phyloP scores from a whole-genome alignment of 2,113 vertebrate genomes.

The Corynorhinus townsendii region DNA sequence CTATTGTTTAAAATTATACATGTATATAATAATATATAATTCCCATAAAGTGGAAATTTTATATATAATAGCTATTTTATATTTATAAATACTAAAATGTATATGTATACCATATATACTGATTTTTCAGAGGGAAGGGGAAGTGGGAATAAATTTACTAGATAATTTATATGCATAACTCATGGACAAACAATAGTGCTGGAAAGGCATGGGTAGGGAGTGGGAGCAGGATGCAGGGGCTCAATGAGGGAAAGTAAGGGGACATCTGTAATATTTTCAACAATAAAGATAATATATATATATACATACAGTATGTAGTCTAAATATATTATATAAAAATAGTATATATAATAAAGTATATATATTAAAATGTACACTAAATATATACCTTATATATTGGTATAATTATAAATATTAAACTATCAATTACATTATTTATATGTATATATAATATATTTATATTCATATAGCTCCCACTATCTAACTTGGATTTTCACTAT shows the following conservation, averaged over 20 bases:
- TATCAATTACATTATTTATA: background rate
- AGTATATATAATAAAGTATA: background rate
- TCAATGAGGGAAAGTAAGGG: too few species aligned
- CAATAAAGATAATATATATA: too few species aligned
- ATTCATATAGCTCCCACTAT: background rate
- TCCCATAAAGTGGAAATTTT: background rate
- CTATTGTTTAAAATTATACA: background rate
- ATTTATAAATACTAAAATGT: background rate
- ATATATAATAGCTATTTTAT: background rate
- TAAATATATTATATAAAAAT: background rate
- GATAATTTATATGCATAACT: too few species aligned
- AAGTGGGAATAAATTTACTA: too few species aligned
- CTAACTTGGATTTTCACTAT: background rate
- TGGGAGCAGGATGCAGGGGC: too few species aligned
- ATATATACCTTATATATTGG: background rate
- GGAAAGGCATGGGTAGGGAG: too few species aligned
- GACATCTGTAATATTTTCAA: too few species aligned
- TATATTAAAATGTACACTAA: background rate
- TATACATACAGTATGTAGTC: background rate
- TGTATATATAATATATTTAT: background rate
- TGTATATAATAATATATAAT: background rate
- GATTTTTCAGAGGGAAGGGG: background rate
- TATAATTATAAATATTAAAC: background rate
- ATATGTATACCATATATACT: background rate
- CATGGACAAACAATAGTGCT: too few species aligned